Percentiles rank a stretch among this genome's conserved stretches.
Evolutionary conservation across 1,140 invertebrate species (phyloP).

Genomic region (Oryctes rhinoceros): DNA sequence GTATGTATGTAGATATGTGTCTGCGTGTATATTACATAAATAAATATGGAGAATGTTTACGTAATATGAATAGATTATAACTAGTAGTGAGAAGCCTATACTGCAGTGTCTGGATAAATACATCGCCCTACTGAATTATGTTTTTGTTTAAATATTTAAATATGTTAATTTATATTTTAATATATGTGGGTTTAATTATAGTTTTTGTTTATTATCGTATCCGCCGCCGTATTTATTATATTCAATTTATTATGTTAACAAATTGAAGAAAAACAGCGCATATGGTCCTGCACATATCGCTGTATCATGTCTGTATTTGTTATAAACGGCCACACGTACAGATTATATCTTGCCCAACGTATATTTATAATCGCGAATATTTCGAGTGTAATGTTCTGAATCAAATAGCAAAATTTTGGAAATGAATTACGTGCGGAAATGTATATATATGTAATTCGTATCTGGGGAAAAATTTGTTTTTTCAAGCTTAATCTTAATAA

Average conservation of each 20-base stretch:
- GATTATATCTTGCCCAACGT: no score
- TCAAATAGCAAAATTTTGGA: no score
- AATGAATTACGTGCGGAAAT: no score
- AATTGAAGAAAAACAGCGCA: slow-evolving; percentile 10
- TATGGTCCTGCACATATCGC: no score
- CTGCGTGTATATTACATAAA: slow-evolving; percentile 42
- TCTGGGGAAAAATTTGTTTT: no score
- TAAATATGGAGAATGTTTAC: slow-evolving; percentile 40
- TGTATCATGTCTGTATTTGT: no score
- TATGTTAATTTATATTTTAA: slow-evolving; percentile 39
- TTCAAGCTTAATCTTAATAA: no score
- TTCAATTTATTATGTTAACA: slow-evolving; percentile 40
- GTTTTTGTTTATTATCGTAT: slow-evolving; percentile 32
- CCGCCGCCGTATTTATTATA: slow-evolving; percentile 4
- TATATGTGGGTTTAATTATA: slow-evolving; percentile 35
- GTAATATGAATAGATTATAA: slow-evolving; percentile 23
- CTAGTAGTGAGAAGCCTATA: neutral
- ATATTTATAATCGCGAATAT: no score
- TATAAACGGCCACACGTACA: no score
- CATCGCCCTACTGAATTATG: slow-evolving; percentile 31
- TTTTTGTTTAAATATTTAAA: slow-evolving; percentile 41
- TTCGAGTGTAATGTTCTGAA: no score
- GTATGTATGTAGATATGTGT: slow-evolving; percentile 14
- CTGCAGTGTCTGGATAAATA: neutral
- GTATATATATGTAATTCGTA: no score